These are phyloP conservation scores for Mystacides longicornis DNA, from an alignment of 2,888 invertebrate species.

Conservation along the genomic window DNA sequence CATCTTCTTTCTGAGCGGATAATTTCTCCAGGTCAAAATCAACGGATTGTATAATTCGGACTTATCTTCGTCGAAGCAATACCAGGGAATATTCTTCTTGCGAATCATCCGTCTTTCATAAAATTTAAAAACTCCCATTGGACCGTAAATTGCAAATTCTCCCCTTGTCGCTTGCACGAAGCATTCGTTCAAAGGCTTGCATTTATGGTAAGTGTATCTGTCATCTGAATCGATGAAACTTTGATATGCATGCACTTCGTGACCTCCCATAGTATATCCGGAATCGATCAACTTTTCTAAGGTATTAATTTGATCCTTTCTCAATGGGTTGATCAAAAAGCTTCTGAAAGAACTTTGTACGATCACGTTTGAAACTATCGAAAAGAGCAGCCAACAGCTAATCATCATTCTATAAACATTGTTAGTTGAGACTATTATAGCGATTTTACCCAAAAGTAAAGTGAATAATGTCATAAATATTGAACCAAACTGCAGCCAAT, in stretches of 20 bases:
- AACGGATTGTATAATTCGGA: not conserved
- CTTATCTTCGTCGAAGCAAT: not conserved
- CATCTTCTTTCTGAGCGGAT: not conserved
- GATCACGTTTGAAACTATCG: not conserved
- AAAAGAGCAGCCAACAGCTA: not conserved
- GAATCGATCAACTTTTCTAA: not conserved
- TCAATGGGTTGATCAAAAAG: not conserved
- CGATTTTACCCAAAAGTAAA: not conserved
- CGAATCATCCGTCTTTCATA: not conserved
- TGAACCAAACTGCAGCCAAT: not conserved
- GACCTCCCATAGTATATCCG: constrained; percentile 1
- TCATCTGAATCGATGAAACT: not conserved
- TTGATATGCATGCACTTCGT: constrained; percentile 35
- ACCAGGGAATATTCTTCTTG: not conserved
- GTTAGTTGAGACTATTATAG: not conserved
- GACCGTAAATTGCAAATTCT: constrained; percentile 7
- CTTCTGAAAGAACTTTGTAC: not conserved
- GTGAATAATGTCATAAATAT: not conserved
- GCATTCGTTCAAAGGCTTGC: constrained; percentile 2
- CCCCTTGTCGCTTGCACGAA: not conserved
- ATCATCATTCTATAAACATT: not conserved
- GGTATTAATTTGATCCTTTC: not conserved
- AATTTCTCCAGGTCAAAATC: constrained; percentile 7
- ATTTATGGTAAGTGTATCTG: not conserved
- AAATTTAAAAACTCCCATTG: not conserved